A percentile compares a stretch with the other conserved stretches of the same genome.
phyloP scores from a whole-genome alignment of 2,797 vertebrate genomes.

The Knipowitschia caucasica region DNA sequence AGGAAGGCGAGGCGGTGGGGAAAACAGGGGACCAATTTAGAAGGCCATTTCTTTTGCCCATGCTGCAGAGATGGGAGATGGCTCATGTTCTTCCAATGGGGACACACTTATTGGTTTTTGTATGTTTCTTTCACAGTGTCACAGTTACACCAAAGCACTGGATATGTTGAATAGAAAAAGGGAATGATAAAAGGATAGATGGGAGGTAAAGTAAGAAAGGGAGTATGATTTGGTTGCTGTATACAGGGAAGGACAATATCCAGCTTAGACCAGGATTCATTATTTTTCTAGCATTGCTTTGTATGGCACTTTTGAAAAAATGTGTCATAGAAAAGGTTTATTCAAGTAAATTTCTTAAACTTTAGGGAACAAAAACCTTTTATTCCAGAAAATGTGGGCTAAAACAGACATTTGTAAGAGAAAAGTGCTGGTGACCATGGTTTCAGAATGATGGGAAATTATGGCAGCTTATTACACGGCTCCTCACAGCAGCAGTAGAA shows the following conservation, averaged over 20 bases:
- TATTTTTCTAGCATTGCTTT: not conserved
- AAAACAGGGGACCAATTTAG: conserved; percentile 24
- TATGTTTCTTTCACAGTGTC: not conserved
- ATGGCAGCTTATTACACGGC: too few relatives aligned
- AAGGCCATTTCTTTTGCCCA: conserved; percentile 36
- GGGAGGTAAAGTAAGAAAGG: not conserved
- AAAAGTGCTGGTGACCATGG: too few relatives aligned
- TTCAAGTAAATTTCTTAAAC: too few relatives aligned
- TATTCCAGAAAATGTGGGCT: too few relatives aligned
- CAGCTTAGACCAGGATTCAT: not conserved
- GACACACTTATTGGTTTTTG: not conserved
- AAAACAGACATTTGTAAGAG: too few relatives aligned
- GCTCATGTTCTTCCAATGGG: conserved; percentile 8
- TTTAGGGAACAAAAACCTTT: too few relatives aligned
- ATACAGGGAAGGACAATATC: too few relatives aligned
- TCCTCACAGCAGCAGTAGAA: too few relatives aligned
- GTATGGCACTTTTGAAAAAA: not conserved
- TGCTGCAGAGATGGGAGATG: conserved; percentile 5
- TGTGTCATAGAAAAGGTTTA: too few relatives aligned
- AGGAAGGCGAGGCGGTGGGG: conserved; percentile 26
- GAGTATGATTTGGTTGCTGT: not conserved
- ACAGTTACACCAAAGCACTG: not conserved
- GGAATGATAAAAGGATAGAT: not conserved
- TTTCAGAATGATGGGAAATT: too few relatives aligned
- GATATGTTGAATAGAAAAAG: not conserved